Base-by-base conservation (phyloP, 2,888 invertebrate species). In the Allolobophora icterica region DNA sequence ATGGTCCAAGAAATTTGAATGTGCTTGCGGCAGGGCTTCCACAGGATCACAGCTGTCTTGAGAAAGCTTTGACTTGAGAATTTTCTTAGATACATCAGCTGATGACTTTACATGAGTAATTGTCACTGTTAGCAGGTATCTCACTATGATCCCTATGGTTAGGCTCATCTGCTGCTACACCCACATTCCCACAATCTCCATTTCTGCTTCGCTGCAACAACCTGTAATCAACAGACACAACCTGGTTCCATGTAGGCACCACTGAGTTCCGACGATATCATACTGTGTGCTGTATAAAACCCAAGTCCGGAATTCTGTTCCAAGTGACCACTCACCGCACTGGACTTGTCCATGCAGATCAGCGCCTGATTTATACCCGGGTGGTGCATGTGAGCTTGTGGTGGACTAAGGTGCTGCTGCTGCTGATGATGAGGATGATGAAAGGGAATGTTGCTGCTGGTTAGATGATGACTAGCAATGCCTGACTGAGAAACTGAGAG, bases 181-280 rank as follows among this genome's bases (percentile, higher is more conserved):
- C n/a, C 71, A n/a, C 6, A n/a, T n/a, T 5, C n/a, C n/a, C 71
- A n/a, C 6, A n/a, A 71, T 30, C 71, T 71, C 71, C 71, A 71
- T 11, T 71, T 13, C 6, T 71, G 71, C 71, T 71, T 71, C 71
- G 8, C n/a, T 38, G 30, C 71, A 71, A 71, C 71, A 5, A n/a
- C 87, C 87, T 87, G 35, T 33, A 87, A 87, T 87, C 35, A 87
- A 33, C 87, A 87, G 87, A 87, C 87, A 33, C 87, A 87, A 21
- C 87, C 87, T 35, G 87, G 38, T 87, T 87, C 87, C 87, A 87
- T 34, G 87, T 87, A 87, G 30, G 38, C 87, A 35, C 87, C 87
- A 38, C 38, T 87, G 0, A 87, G 87, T 87, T 87, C 87, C 11
- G 87, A 35, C 24, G 38, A 34, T 34, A 87, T 21, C 35, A 38